Conservation (phyloP, 2,113 vertebrate species). For the Himantopus leucocephalus region DNA sequence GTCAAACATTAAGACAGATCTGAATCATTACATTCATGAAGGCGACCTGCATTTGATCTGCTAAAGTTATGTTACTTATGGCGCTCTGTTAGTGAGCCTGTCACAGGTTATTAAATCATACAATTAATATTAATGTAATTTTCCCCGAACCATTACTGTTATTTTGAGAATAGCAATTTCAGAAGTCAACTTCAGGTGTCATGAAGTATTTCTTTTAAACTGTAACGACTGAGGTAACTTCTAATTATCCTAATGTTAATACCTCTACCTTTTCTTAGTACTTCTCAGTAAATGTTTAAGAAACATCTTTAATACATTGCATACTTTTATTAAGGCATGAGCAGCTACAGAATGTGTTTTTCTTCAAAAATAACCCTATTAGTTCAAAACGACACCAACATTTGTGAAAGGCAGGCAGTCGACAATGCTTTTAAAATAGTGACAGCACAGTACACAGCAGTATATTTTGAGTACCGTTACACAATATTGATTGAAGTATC, state of each 20-base stretch:
- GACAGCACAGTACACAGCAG: slow-evolving; percentile 27
- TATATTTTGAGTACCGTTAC: slow-evolving; percentile 47
- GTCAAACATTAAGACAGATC: slow-evolving; percentile 46
- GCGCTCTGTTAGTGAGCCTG: neutral
- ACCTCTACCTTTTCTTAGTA: neutral
- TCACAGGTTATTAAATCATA: slow-evolving; percentile 54
- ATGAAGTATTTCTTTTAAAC: neutral
- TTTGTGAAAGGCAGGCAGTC: slow-evolving; percentile 12
- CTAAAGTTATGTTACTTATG: slow-evolving; percentile 15
- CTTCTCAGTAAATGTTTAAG: neutral
- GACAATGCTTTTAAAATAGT: slow-evolving; percentile 26
- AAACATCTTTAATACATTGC: slow-evolving; percentile 64
- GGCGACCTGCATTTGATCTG: slow-evolving; percentile 18
- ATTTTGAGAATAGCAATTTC: neutral
- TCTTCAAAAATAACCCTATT: neutral
- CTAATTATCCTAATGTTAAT: neutral
- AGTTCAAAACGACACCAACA: neutral
- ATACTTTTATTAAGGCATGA: slow-evolving; percentile 57
- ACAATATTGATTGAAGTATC: slow-evolving; percentile 68
- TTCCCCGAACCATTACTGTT: neutral
- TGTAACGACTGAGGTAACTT: neutral
- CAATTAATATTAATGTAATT: neutral
- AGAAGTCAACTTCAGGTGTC: neutral
- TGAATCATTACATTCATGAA: slow-evolving; percentile 41
- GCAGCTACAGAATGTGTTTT: slow-evolving; percentile 1